phyloP scores from a whole-genome alignment of 2,888 invertebrate species.

The Neocrepidodera transversa region DNA sequence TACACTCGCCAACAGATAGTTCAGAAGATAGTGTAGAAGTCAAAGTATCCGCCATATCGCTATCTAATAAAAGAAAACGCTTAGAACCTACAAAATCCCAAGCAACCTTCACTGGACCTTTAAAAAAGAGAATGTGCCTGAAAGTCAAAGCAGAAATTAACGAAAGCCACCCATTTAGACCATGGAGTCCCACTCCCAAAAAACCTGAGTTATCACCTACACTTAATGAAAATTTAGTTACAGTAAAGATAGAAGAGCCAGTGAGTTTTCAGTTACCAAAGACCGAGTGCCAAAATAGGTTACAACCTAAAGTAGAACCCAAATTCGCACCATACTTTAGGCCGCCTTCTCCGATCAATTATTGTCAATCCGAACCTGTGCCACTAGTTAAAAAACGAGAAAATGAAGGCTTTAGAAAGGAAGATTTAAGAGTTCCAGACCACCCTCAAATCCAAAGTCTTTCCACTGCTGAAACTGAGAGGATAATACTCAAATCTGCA shows the following conservation, averaged over 20 bases:
- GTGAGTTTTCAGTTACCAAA: slow-evolving; percentile 40
- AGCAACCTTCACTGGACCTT: slow-evolving; percentile 63
- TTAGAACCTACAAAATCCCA: slow-evolving; percentile 68
- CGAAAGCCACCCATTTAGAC: slow-evolving; percentile 66
- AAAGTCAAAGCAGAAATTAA: slow-evolving; percentile 54
- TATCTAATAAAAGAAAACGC: slow-evolving; percentile 72
- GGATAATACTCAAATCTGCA: slow-evolving; percentile 49
- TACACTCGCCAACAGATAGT: slow-evolving; percentile 69
- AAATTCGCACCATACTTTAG: slow-evolving; percentile 48
- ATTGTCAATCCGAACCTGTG: slow-evolving; percentile 48
- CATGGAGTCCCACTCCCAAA: slow-evolving; percentile 66
- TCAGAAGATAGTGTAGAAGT: slow-evolving; percentile 73
- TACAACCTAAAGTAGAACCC: slow-evolving; percentile 36
- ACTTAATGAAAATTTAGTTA: slow-evolving; percentile 1
- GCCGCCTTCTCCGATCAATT: slow-evolving; percentile 51
- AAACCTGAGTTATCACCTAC: slow-evolving; percentile 3
- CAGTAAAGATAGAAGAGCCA: slow-evolving; percentile 26
- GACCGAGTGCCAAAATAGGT: slow-evolving; percentile 33
- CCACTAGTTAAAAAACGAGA: slow-evolving; percentile 49
- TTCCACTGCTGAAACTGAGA: slow-evolving; percentile 50
- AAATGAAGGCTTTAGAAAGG: slow-evolving; percentile 26
- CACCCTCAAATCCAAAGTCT: slow-evolving; percentile 50
- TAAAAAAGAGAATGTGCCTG: slow-evolving; percentile 75
- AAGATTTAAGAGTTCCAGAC: slow-evolving; percentile 50
- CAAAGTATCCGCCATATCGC: slow-evolving; percentile 67